Evolutionary conservation across 1,140 invertebrate species (phyloP), one percentile per base, ranked within the genome.

Genomic region (Propsilocerus akamusi): DNA sequence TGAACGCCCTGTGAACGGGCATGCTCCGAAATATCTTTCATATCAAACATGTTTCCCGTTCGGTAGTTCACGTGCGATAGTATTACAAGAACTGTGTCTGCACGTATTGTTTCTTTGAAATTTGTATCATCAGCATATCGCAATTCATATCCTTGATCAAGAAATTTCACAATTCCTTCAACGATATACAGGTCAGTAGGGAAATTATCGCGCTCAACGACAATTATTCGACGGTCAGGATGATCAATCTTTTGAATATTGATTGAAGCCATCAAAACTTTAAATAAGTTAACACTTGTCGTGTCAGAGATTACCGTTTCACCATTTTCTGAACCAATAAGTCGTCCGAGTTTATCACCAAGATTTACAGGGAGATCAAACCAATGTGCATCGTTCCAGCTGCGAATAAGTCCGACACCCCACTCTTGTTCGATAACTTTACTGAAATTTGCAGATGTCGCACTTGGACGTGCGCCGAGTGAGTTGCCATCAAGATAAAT

Each of bases 401-500:
- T 59, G 26, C 61, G 57, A 30, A 30, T 30, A 30, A 12, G 28
- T 12, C 14, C 14, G 1, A 66, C 53, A 1, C 62, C 63, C 51
- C 66, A 56, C 5, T 54, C 54, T 25, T 53, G 53, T 8, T 61
- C 54, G 6, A 66, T 46, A 0, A 53, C 57, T 26, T 57, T 63
- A 6, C 60, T 63, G 5, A 59, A 56, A 7, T 12, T 30, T 30
- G 11, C 14, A 3, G 11, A n/a, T 30, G 28, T 12, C 14, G 11
- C 28, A 30, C 11, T 8, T 30, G 28, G 28, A 30, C 28, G 14
- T 12, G 65, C 53, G 2, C 66, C 66, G 23, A 67, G 49, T 0
- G 65, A 65, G 47, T 68, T 66, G 0, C 66, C 66, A 26, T 63
- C 66, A 57, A 68, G 58, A 52, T 67, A 68, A 25, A 65, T 64